Conservation (phyloP, 1,140 invertebrate genomes). For the Rhopalosiphum maidis region DNA sequence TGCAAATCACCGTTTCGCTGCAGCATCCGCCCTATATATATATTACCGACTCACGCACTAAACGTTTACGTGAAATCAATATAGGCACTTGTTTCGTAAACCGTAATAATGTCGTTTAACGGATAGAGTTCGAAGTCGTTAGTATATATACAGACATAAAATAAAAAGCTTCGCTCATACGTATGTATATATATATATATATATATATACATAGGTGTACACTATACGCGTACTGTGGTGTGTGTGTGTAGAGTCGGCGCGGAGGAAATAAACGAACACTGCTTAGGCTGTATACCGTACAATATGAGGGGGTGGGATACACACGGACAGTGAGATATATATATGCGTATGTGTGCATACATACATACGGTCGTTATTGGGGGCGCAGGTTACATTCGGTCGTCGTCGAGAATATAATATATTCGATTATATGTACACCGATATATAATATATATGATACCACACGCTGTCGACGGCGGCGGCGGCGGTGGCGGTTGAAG, state of each 20-base stretch:
- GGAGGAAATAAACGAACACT: neutral
- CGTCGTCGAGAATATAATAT: neutral
- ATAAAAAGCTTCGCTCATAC: neutral
- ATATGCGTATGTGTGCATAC: too few relatives aligned
- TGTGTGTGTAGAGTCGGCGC: too few relatives aligned
- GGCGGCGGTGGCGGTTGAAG: neutral
- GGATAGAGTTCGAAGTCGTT: slow-evolving; percentile 7
- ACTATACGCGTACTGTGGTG: too few relatives aligned
- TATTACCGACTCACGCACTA: neutral
- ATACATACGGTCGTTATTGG: neutral
- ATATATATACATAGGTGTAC: neutral
- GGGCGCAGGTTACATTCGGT: neutral
- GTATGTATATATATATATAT: neutral
- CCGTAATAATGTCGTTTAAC: slow-evolving; percentile 14
- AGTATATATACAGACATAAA: neutral
- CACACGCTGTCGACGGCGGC: neutral
- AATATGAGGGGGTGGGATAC: neutral
- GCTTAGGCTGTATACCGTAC: neutral
- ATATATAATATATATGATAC: neutral
- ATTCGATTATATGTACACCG: neutral
- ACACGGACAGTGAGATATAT: neutral
- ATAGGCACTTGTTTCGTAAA: slow-evolving; percentile 6
- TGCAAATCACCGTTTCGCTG: neutral
- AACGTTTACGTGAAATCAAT: neutral
- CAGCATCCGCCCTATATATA: neutral